A percentile compares a stretch with the other conserved stretches of the same genome.
Conservation (phyloP, 2,888 invertebrate genomes). For the Diloba caeruleocephala region DNA sequence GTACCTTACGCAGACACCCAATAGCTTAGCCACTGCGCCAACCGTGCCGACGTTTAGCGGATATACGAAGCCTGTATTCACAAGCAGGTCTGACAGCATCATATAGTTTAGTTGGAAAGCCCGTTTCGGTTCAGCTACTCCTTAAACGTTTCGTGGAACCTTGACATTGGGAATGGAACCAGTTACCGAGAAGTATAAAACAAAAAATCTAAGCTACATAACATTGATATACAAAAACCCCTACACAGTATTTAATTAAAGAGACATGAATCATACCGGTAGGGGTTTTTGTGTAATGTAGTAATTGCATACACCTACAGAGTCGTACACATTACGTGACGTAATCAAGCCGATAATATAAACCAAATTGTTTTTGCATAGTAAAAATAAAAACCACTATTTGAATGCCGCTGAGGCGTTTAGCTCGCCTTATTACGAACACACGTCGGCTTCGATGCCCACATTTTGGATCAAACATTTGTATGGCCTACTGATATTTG, state of each 20-base stretch:
- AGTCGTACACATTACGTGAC: conserved; percentile 26
- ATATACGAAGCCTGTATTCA: too few species aligned
- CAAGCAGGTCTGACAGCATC: too few species aligned
- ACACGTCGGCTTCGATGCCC: background rate
- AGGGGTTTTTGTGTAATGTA: conserved; percentile 34
- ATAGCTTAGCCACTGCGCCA: too few species aligned
- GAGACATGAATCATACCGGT: conserved; percentile 59
- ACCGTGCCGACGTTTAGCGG: too few species aligned
- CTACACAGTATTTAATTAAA: too few species aligned
- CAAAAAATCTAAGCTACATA: conserved; percentile 62
- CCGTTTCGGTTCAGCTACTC: conserved; percentile 25
- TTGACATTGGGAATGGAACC: conserved; percentile 72
- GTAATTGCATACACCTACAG: conserved; percentile 26
- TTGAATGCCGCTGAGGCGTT: conserved; percentile 4
- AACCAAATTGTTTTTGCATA: conserved; percentile 17
- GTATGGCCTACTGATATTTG: background rate
- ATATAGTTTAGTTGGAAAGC: conserved; percentile 12
- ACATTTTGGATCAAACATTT: background rate
- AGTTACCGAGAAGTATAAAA: conserved; percentile 53
- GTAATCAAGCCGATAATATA: conserved; percentile 21
- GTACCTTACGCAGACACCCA: too few species aligned
- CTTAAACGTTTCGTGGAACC: conserved; percentile 56
- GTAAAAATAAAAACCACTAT: conserved; percentile 8
- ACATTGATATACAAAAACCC: too few species aligned
- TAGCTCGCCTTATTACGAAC: conserved; percentile 6